These are phyloP conservation scores for Saxidomus purpurata DNA, from an alignment of 1,140 invertebrate genomes.

Conservation along the genomic window DNA sequence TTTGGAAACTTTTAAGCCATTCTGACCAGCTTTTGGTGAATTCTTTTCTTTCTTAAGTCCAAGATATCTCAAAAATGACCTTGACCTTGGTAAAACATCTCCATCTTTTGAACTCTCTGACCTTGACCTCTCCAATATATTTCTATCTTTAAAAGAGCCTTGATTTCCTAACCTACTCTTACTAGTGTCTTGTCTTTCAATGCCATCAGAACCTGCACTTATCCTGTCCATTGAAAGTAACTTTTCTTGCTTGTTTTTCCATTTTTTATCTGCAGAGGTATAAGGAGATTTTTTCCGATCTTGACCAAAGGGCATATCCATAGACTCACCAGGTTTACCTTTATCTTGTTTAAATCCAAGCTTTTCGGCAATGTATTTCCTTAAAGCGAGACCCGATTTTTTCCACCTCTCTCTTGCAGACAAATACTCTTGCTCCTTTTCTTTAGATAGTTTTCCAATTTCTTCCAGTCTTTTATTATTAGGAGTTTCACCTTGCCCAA, in stretches of 20 bases:
- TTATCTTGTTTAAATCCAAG: conserved; percentile 43
- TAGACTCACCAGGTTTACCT: not conserved
- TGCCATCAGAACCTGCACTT: not conserved
- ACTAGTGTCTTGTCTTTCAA: not conserved
- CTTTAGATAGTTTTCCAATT: not conserved
- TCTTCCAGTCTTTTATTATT: not conserved
- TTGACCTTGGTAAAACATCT: conserved; percentile 29
- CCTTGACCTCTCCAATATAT: not conserved
- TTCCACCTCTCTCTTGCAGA: conserved; percentile 50
- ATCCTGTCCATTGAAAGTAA: no score
- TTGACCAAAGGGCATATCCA: not conserved
- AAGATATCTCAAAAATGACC: conserved; percentile 43
- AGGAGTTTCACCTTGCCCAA: not conserved
- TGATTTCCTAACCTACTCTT: not conserved
- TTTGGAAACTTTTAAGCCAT: not conserved
- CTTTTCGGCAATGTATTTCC: conserved; percentile 43
- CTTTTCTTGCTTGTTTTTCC: not conserved
- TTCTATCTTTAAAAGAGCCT: not conserved
- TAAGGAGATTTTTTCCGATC: not conserved
- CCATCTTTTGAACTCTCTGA: not conserved
- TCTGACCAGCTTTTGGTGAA: not conserved
- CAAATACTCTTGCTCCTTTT: conserved; percentile 17
- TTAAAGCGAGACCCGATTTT: conserved; percentile 39
- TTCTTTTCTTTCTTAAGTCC: conserved; percentile 37
- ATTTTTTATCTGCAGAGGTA: no score